Conservation (phyloP, 1,140 invertebrate species). For the Zaprionus davidi region DNA sequence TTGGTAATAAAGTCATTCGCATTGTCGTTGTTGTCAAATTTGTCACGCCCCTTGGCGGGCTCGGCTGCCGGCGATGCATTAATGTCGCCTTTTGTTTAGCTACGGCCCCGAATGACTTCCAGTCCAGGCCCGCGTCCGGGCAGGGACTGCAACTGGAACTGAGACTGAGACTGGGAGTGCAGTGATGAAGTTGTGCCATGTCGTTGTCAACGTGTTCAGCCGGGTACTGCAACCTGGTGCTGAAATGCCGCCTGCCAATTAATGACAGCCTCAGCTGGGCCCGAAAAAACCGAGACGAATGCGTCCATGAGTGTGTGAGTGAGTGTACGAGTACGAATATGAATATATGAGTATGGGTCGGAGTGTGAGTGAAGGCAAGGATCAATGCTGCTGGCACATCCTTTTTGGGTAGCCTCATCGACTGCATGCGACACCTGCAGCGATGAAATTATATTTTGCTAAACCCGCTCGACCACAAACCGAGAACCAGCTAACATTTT, state of each 20-base stretch:
- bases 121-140: no score
- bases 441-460: conserved; percentile 68
- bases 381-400: neutral
- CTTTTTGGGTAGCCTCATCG: neutral
- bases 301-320: conserved; percentile 53
- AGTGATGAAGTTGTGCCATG: conserved; percentile 76
- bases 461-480: conserved; percentile 65
- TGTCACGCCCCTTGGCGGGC: conserved; percentile 79
- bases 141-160: no score
- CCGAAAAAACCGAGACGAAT: conserved; percentile 65
- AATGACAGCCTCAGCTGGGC: conserved; percentile 55
- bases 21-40: conserved; percentile 68
- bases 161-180: conserved; percentile 3
- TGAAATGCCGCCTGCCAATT: conserved; percentile 71
- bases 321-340: neutral
- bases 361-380: neutral
- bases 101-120: conserved; percentile 24
- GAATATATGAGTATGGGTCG: neutral
- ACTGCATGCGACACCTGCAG: conserved; percentile 58
- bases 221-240: conserved; percentile 21
- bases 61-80: conserved; percentile 75
- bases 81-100: conserved; percentile 77
- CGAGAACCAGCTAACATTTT: conserved; percentile 42
- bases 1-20: conserved; percentile 78
- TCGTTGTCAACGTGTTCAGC: conserved; percentile 70